A percentile compares a stretch with the other conserved stretches of the same genome.
Conservation (phyloP, 2,113 vertebrate genomes). For the Corvus cornix region DNA sequence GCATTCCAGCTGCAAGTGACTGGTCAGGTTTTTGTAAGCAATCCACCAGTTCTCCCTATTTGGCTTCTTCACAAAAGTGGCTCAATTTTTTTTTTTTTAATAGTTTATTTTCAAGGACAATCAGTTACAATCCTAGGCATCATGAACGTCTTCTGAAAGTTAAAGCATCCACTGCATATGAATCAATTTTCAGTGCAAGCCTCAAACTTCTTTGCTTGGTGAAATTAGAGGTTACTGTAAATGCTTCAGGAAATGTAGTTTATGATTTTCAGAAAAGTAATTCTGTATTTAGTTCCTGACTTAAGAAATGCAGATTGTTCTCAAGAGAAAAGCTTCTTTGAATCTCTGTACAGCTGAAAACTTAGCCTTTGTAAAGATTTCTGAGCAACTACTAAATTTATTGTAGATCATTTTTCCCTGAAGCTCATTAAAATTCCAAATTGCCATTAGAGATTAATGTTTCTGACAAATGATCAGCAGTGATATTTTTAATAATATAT, state of each 20-base stretch:
- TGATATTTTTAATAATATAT: neutral
- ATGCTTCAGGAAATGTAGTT: neutral
- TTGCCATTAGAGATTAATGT: neutral
- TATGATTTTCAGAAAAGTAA: neutral
- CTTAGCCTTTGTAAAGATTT: neutral
- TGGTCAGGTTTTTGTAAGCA: neutral
- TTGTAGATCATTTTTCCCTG: neutral
- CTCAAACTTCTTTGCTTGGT: neutral
- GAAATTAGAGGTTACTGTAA: neutral
- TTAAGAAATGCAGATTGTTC: neutral
- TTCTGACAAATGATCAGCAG: neutral
- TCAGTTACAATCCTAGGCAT: neutral
- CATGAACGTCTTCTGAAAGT: neutral
- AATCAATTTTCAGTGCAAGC: neutral
- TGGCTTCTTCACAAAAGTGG: neutral
- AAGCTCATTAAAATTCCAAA: neutral
- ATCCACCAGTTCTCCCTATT: neutral
- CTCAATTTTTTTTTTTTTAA: neutral
- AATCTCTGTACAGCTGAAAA: neutral
- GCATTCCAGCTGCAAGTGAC: neutral
- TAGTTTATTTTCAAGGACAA: neutral
- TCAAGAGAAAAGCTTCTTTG: neutral
- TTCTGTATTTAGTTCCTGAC: neutral
- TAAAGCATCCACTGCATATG: neutral
- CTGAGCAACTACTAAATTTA: neutral